These are phyloP conservation scores for Cecidostiba fungosa DNA, from an alignment of 2,888 invertebrate species.

Conservation along the genomic window DNA sequence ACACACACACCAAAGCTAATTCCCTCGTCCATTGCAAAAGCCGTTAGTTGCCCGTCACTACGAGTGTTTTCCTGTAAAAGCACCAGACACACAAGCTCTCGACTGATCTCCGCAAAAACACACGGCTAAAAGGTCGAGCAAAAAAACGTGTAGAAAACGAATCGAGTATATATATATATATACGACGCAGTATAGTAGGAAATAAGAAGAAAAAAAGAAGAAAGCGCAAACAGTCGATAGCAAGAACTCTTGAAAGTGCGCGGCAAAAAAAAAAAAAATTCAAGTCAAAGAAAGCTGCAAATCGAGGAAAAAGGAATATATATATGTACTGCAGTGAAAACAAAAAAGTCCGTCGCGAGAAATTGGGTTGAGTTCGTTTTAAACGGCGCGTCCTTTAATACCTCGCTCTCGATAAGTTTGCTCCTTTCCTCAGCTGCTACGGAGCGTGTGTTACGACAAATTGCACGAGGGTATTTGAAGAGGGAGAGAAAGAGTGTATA, in stretches of 20 bases:
- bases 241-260: neutral
- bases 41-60: neutral
- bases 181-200: neutral
- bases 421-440: neutral
- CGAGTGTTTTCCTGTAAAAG: neutral
- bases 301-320: neutral
- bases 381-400: slow-evolving; percentile 39
- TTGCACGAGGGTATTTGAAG: neutral
- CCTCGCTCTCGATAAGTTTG: slow-evolving; percentile 3
- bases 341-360: neutral
- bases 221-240: neutral
- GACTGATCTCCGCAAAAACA: neutral
- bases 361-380: slow-evolving; percentile 39
- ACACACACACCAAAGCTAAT: neutral
- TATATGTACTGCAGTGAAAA: neutral
- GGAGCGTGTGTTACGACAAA: slow-evolving; percentile 29
- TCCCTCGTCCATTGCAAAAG: neutral
- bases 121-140: neutral
- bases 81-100: neutral
- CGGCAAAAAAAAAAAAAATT: slow-evolving; percentile 16
- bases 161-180: no score
- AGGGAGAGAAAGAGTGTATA: neutral
- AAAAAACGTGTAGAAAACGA: no score
- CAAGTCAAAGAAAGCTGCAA: neutral
- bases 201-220: neutral